Percentiles rank a stretch among this genome's conserved stretches.
phyloP scores from a whole-genome alignment of 2,888 invertebrate genomes.

The Noctua janthe region DNA sequence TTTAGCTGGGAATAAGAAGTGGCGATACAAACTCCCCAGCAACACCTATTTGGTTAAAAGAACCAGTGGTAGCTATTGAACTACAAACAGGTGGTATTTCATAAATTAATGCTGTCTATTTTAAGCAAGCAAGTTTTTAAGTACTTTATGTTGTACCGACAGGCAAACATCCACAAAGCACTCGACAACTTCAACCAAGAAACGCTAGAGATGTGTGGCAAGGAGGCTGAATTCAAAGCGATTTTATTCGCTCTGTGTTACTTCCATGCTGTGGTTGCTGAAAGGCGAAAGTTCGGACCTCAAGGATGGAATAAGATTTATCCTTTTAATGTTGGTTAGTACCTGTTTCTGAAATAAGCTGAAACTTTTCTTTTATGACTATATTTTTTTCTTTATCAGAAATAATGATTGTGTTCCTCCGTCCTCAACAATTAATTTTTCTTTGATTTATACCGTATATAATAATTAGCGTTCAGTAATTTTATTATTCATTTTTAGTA shows the following conservation, averaged over 20 bases:
- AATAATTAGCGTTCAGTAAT: too few species aligned
- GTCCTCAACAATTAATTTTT: background rate
- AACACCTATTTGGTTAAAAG: too few species aligned
- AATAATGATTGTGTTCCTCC: background rate
- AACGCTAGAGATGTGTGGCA: conserved; percentile 98
- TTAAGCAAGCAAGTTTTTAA: background rate
- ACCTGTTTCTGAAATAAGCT: background rate
- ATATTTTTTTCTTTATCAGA: background rate
- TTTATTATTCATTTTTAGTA: background rate
- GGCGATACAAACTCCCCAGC: too few species aligned
- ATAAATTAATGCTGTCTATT: background rate
- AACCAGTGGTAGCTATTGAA: background rate
- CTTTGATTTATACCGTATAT: background rate
- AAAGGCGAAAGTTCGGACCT: conserved; percentile 98
- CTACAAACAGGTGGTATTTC: background rate
- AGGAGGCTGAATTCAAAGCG: conserved; percentile 98
- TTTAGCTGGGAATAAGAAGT: too few species aligned
- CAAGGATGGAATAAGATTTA: conserved; percentile 99
- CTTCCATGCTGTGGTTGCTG: conserved; percentile 99
- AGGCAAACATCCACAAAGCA: conserved; percentile 98
- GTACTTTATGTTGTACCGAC: conserved; percentile 68
- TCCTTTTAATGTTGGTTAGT: conserved; percentile 96
- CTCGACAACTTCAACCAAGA: conserved; percentile 98
- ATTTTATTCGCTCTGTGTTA: conserved; percentile 98
- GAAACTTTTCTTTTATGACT: background rate